A percentile compares a stretch with the other conserved stretches of the same genome.
These are phyloP conservation scores for Melolontha melolontha DNA, from an alignment of 2,888 invertebrate genomes.

Conservation along the genomic window DNA sequence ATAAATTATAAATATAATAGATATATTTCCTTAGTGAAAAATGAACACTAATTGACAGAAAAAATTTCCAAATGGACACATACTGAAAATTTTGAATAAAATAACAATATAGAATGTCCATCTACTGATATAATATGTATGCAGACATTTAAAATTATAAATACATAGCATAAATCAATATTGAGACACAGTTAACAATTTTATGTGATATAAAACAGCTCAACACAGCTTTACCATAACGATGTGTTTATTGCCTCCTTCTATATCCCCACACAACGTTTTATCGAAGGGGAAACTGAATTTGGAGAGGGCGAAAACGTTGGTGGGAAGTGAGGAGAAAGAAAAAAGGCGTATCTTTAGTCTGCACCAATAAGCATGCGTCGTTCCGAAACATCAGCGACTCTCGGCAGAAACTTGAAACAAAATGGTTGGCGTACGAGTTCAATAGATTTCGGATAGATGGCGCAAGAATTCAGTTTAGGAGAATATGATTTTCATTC, in stretches of 20 bases:
- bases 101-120: background rate
- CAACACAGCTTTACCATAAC: constrained; percentile 66
- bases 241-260: constrained; percentile 64
- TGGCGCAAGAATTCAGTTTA: constrained; percentile 59
- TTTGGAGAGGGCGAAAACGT: constrained; percentile 48
- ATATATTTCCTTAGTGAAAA: no score
- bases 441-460: constrained; percentile 61
- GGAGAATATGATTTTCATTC: background rate
- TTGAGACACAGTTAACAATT: constrained; percentile 64
- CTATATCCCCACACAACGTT: constrained; percentile 53
- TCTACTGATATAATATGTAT: constrained; percentile 4
- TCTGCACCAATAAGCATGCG: constrained; percentile 69
- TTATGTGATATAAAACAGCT: constrained; percentile 64
- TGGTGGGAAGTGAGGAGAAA: constrained; percentile 53
- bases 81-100: no score
- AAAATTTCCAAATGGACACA: no score
- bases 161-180: constrained; percentile 62
- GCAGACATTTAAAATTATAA: constrained; percentile 55
- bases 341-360: constrained; percentile 59
- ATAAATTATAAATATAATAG: no score
- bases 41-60: no score
- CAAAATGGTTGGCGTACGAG: constrained; percentile 71
- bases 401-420: constrained; percentile 67
- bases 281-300: constrained; percentile 51
- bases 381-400: constrained; percentile 62